Base-by-base conservation (phyloP, 2,113 vertebrate species). In the Tetrao urogallus region DNA sequence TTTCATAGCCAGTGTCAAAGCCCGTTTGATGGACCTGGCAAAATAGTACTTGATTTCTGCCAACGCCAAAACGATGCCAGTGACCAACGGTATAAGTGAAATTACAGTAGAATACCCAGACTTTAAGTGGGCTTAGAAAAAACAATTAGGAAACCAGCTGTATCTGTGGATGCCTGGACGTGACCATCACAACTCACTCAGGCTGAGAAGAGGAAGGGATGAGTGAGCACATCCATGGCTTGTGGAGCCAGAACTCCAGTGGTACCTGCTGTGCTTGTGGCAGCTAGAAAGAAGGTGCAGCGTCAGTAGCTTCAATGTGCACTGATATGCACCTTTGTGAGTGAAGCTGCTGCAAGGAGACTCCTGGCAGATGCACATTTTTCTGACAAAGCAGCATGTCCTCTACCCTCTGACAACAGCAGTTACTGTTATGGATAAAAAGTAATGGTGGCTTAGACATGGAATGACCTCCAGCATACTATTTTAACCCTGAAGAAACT, bases 201-300 rank as follows among this genome's bases (percentile, higher is more conserved):
- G 47, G 38, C 11, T 2, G 8, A 42, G 36, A 57, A 76, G 8
- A 16, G 19, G 16, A 38, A 47, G 10, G 57, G 4, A 13, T 42
- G 42, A 40, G 9, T 25, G 21, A 71, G 18, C 27, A 45, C 12
- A 13, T 38, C 7, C 20, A 48, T 2, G 5, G 14, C 3, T 75
- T 1, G 1, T 24, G 36, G 16, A 57, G 10, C 4, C 30, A 43
- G 5, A 50, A 42, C 32, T 60, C 17, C 45, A 8, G 0, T 17
- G 10, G 19, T 34, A 82, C 18, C 13, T 58, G 10, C 32, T 38
- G 8, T 66, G 20, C 34, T 71, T 75, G 27, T 43, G 38, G 18
- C 22, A 54, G 52, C 17, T 0, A 0, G 6, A 40, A 42, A 14
- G 58, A 60, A 7, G 8, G 8, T 38, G 52, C 25, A 45, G 17